These are phyloP conservation scores for Luffia ferchaultella DNA, from an alignment of 2,888 invertebrate species.

Conservation along the genomic window DNA sequence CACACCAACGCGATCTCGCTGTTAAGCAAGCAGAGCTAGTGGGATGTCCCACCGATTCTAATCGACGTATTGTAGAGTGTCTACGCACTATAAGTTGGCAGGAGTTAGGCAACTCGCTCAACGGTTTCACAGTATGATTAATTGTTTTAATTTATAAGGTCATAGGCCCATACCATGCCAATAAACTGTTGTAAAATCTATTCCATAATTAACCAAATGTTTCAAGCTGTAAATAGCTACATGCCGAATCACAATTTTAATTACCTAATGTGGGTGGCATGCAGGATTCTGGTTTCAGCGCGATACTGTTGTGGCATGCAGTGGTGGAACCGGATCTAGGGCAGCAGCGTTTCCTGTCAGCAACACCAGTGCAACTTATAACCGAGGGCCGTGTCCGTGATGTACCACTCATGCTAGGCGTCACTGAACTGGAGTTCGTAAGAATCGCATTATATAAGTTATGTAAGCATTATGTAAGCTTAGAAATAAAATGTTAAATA, in stretches of 20 bases:
- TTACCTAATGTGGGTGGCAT: too few relatives aligned
- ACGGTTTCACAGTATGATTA: too few relatives aligned
- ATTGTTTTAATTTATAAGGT: too few relatives aligned
- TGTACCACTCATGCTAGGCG: conserved; percentile 72
- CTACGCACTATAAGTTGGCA: conserved; percentile 53
- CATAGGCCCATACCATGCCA: too few relatives aligned
- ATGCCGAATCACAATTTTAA: too few relatives aligned
- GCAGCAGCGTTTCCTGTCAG: conserved; percentile 71
- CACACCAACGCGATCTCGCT: conserved; percentile 64
- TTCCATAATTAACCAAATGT: too few relatives aligned
- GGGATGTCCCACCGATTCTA: conserved; percentile 63
- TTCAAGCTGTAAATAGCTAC: too few relatives aligned
- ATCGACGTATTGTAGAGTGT: conserved; percentile 64
- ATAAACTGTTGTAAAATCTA: too few relatives aligned
- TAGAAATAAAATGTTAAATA: too few relatives aligned
- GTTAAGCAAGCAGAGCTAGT: conserved; percentile 68
- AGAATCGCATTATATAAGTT: conserved; percentile 68
- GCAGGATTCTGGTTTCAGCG: conserved; percentile 65
- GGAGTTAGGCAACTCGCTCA: too few relatives aligned
- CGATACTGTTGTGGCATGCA: conserved; percentile 66
- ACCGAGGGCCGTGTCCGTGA: conserved; percentile 63
- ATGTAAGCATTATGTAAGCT: conserved; percentile 6
- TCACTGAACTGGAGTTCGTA: conserved; percentile 73
- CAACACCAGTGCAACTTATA: conserved; percentile 67
- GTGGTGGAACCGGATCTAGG: conserved; percentile 73